Conservation (phyloP, 2,888 invertebrate species). For the Phyto melanocephala region DNA sequence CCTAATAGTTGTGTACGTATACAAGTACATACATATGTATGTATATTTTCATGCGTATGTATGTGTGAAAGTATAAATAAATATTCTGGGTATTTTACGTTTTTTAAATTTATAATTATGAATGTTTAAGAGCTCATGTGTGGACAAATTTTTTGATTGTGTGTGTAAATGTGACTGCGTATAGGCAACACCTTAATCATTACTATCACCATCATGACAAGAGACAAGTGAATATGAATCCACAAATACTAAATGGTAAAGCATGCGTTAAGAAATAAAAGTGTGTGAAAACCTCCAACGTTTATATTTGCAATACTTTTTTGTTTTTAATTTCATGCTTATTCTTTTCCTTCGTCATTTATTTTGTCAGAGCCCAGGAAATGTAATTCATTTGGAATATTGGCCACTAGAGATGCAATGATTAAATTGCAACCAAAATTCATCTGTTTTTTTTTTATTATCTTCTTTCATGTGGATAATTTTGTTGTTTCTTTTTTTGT, state of each 20-base stretch:
- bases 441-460: background rate
- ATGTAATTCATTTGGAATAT: slow-evolving; percentile 42
- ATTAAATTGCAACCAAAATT: slow-evolving; percentile 46
- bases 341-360: background rate
- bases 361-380: slow-evolving; percentile 11
- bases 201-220: slow-evolving; percentile 68
- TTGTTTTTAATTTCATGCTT: slow-evolving; percentile 12
- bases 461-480: slow-evolving; percentile 25
- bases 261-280: slow-evolving; percentile 31
- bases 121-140: background rate
- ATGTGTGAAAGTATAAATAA: background rate
- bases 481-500: background rate
- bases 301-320: slow-evolving; percentile 16
- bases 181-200: background rate
- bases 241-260: slow-evolving; percentile 16
- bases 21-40: background rate
- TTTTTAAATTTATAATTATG: slow-evolving; percentile 14
- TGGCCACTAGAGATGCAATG: slow-evolving; percentile 53
- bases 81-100: slow-evolving; percentile 8
- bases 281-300: slow-evolving; percentile 18
- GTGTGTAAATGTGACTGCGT: background rate
- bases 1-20: background rate
- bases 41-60: background rate
- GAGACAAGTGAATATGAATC: slow-evolving; percentile 73
- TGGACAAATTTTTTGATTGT: background rate